Evolutionary conservation across 92 coral and sea anemone genomes (phyloP), one percentile per base, ranked within the genome.

Genomic region (Zoanthus sociatus): DNA sequence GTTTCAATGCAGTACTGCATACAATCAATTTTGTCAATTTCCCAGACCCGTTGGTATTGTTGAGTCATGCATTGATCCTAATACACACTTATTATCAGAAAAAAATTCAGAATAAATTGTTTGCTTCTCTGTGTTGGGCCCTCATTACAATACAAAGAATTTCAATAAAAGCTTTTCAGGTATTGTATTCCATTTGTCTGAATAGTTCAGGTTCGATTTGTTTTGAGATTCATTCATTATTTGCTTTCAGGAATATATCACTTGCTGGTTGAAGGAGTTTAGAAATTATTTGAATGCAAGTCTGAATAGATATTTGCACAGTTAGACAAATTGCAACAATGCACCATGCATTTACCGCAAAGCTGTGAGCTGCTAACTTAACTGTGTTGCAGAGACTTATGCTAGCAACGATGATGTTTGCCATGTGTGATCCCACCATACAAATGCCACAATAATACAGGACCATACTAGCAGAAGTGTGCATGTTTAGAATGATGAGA

Each of bases 291-390:
- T 68, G 61, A n/a, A 11, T 66, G 56, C 73, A 61, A 79, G 73
- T 63, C 9, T 42, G 21, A 21, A 61, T 13, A 79, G 84, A 79
- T 45, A 63, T 17, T 45, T 79, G 73, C 10, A 79, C 55, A 14
- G 73, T 79, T 9, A 79, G 84, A 18, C 42, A 44, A 69, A 79
- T 56, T 4, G 84, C 84, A 79, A 79, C 84, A 17, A 30, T 18
- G 31, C 73, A 79, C 84, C 84, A 79, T 15, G 44, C 72, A 10
- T 37, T 47, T 14, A 33, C 68, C 72, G 61, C 84, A 79, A 79
- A 79, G 33, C 71, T 79, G 18, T 0, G 30, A 66, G 72, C 33
- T 42, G 71, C 8, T 42, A 79, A 60, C 55, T 54, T 44, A 37
- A 63, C 5, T 45, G 58, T 79, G 84, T 63, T n/a, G 18, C 72